phyloP scores from a whole-genome alignment of 2,797 vertebrate genomes.

The Bucorvus abyssinicus region DNA sequence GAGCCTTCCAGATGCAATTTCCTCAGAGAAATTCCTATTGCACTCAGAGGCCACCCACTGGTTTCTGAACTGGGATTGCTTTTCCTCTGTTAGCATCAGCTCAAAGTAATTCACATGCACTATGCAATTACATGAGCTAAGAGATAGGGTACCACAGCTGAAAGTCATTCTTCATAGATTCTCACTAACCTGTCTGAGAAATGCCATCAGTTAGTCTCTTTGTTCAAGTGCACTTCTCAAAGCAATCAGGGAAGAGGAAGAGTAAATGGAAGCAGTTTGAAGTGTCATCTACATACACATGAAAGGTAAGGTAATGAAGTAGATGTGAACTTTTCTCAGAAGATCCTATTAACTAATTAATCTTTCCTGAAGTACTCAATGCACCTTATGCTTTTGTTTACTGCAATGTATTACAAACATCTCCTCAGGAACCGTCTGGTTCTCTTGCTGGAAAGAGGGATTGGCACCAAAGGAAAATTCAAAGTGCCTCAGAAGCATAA shows the following conservation, averaged over 20 bases:
- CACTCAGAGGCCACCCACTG: not conserved
- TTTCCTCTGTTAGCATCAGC: not conserved
- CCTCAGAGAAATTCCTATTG: not conserved
- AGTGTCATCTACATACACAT: conserved; percentile 3
- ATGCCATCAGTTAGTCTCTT: conserved; percentile 24
- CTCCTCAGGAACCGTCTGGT: not conserved
- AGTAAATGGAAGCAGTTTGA: not conserved
- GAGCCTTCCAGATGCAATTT: not conserved
- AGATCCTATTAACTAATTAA: conserved; percentile 31
- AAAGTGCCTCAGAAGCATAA: conserved; percentile 29
- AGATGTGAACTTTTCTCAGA: conserved; percentile 34
- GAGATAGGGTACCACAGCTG: not conserved
- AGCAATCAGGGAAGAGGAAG: not conserved
- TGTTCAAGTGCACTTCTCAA: conserved; percentile 27
- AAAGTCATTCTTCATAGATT: conserved; percentile 10
- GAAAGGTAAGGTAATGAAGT: conserved; percentile 22
- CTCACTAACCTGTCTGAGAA: not conserved
- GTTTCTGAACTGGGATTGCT: not conserved
- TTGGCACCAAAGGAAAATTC: conserved; percentile 30
- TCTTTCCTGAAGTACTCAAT: conserved; percentile 64
- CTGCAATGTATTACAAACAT: conserved; percentile 9
- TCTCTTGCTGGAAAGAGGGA: conserved; percentile 19
- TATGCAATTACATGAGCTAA: not conserved
- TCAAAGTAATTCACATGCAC: conserved; percentile 5
- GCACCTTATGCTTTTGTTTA: conserved; percentile 61